Evolutionary conservation across 2,113 vertebrate species (phyloP), one percentile per base, ranked within the genome.

Genomic region (Eretmochelys imbricata): DNA sequence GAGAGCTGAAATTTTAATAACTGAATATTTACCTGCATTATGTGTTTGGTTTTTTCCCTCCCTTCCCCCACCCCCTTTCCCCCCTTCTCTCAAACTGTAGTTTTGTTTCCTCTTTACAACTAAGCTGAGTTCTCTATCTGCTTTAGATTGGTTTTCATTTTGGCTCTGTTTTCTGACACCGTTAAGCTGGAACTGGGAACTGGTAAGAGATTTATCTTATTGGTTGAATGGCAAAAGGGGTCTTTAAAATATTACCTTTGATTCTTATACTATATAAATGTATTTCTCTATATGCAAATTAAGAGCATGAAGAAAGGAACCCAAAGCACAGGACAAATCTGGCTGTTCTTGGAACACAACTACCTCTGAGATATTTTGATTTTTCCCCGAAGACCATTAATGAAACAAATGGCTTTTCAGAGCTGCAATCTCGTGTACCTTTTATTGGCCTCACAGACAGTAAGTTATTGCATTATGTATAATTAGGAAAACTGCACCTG

Each of bases 401-500:
- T 24, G 3, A n/a, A 89, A 87, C 10, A 91, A 91, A 57, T 27
- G 35, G 13, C 38, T 89, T 89, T 91, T 87, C 50, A 87, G 90
- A 90, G 6, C 2, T 81, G 6, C 90, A 62, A 86, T 65, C 35
- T 79, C 53, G 65, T 16, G 35, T 97, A 59, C 94, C 83, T 48
- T 95, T 98, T 85, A 85, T 96, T 92, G 96, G 92, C 8, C 85
- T 98, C 31, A 97, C 91, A 87, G 89, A 84, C 81, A 95, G 91
- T 94, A 97, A 93, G 84, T 86, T 83, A 8, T 49, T 88, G 14
- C 75, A 82, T 16, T 42, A 48, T 8, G 2, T 53, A 2, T 82
- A 76, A 83, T 86, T 89, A 84, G 75, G 80, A n/a, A 83, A 87
- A 16, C 48, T n/a, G 55, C 42, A 89, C 8, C 65, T 24, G 6